Evolutionary conservation across 1,140 invertebrate species (phyloP), one percentile per base, ranked within the genome.

Genomic region (Heterodera carotae): DNA sequence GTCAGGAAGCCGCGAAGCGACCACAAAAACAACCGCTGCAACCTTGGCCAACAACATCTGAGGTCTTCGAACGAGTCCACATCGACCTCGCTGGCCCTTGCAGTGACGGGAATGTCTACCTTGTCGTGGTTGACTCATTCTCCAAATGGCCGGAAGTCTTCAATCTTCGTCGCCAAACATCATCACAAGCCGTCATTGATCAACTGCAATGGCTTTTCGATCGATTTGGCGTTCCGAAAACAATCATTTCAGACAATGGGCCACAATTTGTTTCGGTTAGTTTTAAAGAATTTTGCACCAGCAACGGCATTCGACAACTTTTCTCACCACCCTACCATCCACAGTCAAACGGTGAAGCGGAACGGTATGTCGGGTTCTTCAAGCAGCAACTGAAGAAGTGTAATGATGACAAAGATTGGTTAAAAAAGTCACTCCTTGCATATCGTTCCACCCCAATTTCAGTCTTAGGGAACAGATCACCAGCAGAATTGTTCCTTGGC

Each of bases 191-290:
- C n/a, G 43, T 71, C 12, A 43, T 43, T 43, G 39, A 43, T 6
- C 12, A 15, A 22, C 34, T 71, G 22, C 43, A 25, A 64, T 39
- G 33, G 33, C 22, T 75, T 22, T 64, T 75, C 25, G 22, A 71
- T 69, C 18, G 34, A 31, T 64, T 31, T 69, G 75, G 75, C n/a
- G 12, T 59, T 27, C 76, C 72, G 10, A 18, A 15, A n/a, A 18
- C 10, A 18, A 62, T 88, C 3, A 83, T 88, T 5, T 80, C 69
- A 1, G 88, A 88, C 48, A 89, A 89, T 69, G 86, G 86, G 18
- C 81, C 87, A 2, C 81, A 83, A 56, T 88, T 89, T 66, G 83
- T 69, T 4, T 85, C 83, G 33, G 36, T 75, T 12, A 82, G 85
- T 74, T 89, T 89, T 71, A 29, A 76, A 33, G 59, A 70, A 18